phyloP scores from a whole-genome alignment of 2,888 invertebrate species.

The Odontothrips loti region DNA sequence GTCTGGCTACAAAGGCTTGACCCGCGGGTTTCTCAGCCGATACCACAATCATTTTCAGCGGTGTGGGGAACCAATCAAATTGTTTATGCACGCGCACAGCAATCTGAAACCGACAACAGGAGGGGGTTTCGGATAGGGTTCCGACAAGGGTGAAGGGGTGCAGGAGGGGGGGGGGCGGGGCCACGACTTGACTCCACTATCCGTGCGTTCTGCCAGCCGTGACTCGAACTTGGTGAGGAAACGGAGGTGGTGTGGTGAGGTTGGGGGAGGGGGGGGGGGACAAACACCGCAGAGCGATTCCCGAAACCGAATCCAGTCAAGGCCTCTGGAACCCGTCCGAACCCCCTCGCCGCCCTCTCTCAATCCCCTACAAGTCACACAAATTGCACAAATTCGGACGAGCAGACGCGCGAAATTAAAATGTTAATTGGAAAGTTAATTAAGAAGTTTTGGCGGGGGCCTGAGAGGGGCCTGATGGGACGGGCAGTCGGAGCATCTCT shows the following conservation, averaged over 20 bases:
- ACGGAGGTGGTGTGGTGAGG: neutral
- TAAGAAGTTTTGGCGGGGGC: neutral
- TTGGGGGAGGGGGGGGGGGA: neutral
- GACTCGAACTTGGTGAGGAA: neutral
- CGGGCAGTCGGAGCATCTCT: neutral
- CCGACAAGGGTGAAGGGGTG: neutral
- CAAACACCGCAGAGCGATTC: neutral
- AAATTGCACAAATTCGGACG: slow-evolving; percentile 15
- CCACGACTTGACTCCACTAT: neutral
- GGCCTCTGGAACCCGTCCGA: neutral
- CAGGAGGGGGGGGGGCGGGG: neutral
- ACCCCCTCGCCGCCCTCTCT: neutral
- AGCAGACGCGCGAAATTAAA: slow-evolving; percentile 10
- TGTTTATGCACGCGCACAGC: too few species aligned
- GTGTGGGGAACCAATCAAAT: too few species aligned
- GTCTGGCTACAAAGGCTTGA: too few species aligned
- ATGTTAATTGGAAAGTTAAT: slow-evolving; percentile 23
- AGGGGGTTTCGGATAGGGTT: too few species aligned
- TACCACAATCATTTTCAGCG: too few species aligned
- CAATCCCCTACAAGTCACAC: neutral
- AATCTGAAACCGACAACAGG: too few species aligned
- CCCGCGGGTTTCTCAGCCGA: too few species aligned
- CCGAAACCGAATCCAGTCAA: neutral
- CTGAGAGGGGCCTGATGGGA: neutral
- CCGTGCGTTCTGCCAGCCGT: slow-evolving; percentile 21